Base-by-base conservation (phyloP, 2,888 invertebrate species). In the Neoaliturus tenellus region DNA sequence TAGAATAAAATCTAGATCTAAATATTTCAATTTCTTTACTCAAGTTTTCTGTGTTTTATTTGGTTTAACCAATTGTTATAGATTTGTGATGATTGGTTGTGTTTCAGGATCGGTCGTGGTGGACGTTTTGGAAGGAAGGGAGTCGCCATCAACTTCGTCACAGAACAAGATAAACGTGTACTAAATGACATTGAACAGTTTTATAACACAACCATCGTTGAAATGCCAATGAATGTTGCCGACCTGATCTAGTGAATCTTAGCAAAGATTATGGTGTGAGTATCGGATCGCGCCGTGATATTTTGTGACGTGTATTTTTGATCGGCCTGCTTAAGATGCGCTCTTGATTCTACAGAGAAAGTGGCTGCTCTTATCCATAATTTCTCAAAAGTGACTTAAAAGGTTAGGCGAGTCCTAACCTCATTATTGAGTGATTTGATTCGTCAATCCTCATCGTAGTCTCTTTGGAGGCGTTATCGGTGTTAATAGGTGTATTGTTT, bases 81-180 rank as follows among this genome's bases (percentile, higher is more conserved):
- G n/a, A n/a, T n/a, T n/a, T n/a, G n/a, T n/a, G n/a, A n/a, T n/a
- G n/a, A n/a, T n/a, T 44, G 25, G 31, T 62, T 4, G 14, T 48
- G 71, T 87, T 85, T 20, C 92, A 98, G 99, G 94, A 99, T 99
- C 93, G 99, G 99, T 91, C 96, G 99, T 92, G 98, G 99, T 92
- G 99, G 99, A 90, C 97, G 99, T 92, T 99, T 99, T 91, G 99
- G 99, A 91, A 97, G 99, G 93, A 99, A 99, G 92, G 99, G 99
- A 91, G 99, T 99, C 90, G 99, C 99, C 89, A 99, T 99, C 90
- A 99, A 99, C 93, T 99, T 99, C 92, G 97, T 99, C 87, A 99
- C 98, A 85, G 95, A 96, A 89, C 97, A 98, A 84, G 99, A 99
- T 92, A 96, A 95, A 91, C 95, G 98, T 91, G 95, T 95, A 89